phyloP scores from a whole-genome alignment of 1,140 invertebrate species.

The Reticulitermes speratus region DNA sequence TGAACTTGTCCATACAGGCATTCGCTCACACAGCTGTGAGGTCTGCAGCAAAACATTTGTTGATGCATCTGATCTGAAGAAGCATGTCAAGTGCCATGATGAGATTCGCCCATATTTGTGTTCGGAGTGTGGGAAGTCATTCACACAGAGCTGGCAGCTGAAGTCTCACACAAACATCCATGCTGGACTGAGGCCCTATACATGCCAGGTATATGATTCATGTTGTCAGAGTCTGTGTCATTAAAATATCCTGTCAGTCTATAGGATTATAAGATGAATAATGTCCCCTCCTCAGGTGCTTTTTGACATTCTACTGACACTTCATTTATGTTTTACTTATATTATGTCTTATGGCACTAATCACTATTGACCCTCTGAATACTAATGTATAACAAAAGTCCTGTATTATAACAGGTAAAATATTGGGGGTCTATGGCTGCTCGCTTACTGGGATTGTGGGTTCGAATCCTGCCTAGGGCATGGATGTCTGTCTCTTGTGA shows the following conservation, averaged over 20 bases:
- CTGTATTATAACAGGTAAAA: too few species aligned
- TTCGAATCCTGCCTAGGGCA: too few species aligned
- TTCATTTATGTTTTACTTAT: too few species aligned
- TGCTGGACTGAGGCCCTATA: conserved; percentile 16
- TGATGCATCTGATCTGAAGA: not conserved
- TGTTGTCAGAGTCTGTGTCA: too few species aligned
- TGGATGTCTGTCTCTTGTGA: too few species aligned
- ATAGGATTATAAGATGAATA: not conserved
- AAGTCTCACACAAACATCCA: conserved; percentile 21
- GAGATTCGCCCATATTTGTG: not conserved
- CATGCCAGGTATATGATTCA: not conserved
- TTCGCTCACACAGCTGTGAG: not conserved
- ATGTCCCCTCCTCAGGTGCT: too few species aligned
- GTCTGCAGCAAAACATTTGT: not conserved
- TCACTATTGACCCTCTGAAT: too few species aligned
- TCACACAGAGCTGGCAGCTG: conserved; percentile 25
- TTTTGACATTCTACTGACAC: too few species aligned
- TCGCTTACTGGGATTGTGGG: too few species aligned
- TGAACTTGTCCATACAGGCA: not conserved
- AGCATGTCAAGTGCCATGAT: conserved; percentile 5
- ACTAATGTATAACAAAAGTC: too few species aligned
- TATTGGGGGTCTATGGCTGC: too few species aligned
- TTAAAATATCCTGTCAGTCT: not conserved
- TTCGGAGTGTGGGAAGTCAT: conserved; percentile 20
- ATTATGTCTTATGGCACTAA: too few species aligned